These are phyloP conservation scores for Charadrius vociferus DNA, from an alignment of 2,113 vertebrate species.

Conservation along the genomic window DNA sequence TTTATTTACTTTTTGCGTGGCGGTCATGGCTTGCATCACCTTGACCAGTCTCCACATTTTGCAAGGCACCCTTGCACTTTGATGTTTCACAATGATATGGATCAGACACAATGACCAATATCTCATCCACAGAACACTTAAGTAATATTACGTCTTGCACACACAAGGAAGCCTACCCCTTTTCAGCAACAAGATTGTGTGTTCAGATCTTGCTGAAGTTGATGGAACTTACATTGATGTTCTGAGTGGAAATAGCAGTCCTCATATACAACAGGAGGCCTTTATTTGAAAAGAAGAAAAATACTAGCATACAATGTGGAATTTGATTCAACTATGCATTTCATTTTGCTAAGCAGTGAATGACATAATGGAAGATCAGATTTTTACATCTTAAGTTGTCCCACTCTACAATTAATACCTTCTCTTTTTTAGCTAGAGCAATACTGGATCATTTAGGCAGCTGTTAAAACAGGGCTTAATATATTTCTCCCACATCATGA, in stretches of 20 bases:
- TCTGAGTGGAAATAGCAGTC: neutral
- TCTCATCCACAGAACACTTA: neutral
- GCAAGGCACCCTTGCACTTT: neutral
- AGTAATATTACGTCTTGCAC: neutral
- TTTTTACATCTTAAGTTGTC: neutral
- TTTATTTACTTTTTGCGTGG: neutral
- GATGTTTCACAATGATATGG: neutral
- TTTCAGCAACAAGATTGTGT: neutral
- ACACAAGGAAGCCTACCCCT: accelerated
- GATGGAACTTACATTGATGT: neutral
- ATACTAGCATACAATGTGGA: neutral
- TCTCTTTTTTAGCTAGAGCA: neutral
- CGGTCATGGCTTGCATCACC: neutral
- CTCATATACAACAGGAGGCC: neutral
- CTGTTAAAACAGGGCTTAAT: neutral
- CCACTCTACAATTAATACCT: neutral
- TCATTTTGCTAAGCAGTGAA: neutral
- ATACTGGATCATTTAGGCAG: neutral
- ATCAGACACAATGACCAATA: neutral
- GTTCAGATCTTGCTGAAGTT: neutral
- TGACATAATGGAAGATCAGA: neutral
- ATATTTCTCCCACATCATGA: neutral
- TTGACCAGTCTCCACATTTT: neutral
- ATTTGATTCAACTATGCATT: neutral
- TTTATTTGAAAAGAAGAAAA: neutral